Conservation (phyloP, 2,797 vertebrate genomes). For the Pterois miles region DNA sequence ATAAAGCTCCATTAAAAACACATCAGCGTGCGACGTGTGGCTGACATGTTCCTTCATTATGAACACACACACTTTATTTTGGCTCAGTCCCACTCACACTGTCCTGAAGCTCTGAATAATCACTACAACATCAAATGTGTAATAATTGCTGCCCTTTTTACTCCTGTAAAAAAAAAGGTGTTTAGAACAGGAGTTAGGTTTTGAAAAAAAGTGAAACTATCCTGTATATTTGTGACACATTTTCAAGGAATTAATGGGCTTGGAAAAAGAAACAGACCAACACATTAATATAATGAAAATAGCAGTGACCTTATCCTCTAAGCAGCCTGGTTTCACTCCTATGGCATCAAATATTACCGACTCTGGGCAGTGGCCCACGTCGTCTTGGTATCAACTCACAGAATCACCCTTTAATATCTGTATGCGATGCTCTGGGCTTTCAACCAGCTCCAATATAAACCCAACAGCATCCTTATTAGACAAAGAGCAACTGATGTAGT, state of each 20-base stretch:
- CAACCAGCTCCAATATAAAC: too few relatives aligned
- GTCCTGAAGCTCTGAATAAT: not conserved
- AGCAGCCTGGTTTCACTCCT: too few relatives aligned
- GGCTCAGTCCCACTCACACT: not conserved
- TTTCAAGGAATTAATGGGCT: not conserved
- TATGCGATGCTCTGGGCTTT: too few relatives aligned
- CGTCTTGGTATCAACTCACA: too few relatives aligned
- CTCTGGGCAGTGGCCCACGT: too few relatives aligned
- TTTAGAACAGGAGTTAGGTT: not conserved
- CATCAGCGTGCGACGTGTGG: not conserved
- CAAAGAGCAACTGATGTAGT: too few relatives aligned
- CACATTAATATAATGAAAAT: not conserved
- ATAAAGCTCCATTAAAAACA: not conserved
- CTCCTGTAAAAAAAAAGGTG: not conserved
- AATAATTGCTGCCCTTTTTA: not conserved
- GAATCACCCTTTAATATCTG: too few relatives aligned
- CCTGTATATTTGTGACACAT: not conserved
- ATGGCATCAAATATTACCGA: too few relatives aligned
- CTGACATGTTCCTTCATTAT: not conserved
- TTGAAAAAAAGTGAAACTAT: not conserved
- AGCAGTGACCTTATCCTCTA: not conserved
- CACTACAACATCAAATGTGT: not conserved
- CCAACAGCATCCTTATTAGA: too few relatives aligned
- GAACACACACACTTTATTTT: not conserved
- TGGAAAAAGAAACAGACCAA: not conserved